Evolutionary conservation across 2,113 vertebrate genomes (phyloP).

Genomic region (Diadophis punctatus): DNA sequence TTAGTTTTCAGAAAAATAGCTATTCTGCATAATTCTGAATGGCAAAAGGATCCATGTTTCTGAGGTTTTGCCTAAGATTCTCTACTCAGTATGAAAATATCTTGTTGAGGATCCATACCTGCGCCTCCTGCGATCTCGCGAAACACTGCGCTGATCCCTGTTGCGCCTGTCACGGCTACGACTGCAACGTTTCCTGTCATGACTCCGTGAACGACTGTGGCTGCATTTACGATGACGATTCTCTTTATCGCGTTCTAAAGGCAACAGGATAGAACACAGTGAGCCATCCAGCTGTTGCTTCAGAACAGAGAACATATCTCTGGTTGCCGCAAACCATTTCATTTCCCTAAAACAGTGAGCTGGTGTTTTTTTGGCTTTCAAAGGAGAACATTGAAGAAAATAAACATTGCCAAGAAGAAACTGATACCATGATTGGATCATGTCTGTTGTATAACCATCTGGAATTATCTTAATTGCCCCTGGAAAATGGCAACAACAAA

Average conservation of each 20-base stretch:
- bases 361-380: not conserved
- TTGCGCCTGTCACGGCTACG: constrained; percentile 84
- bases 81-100: not conserved
- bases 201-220: constrained; percentile 84
- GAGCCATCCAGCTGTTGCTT: not conserved
- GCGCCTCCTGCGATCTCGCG: constrained; percentile 61
- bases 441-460: not conserved
- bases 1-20: not conserved
- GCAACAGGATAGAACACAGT: not conserved
- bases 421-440: not conserved
- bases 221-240: constrained; percentile 85
- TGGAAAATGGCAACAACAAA: not conserved
- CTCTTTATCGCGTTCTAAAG: constrained; percentile 84
- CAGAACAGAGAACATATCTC: not conserved
- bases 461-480: not conserved
- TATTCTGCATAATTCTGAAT: not conserved
- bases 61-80: not conserved
- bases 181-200: constrained; percentile 81
- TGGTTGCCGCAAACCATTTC: not conserved
- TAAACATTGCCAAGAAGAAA: not conserved
- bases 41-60: not conserved
- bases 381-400: not conserved
- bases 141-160: constrained; percentile 69
- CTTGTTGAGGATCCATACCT: not conserved
- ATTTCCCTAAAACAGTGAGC: not conserved